Percentiles rank a stretch among this genome's conserved stretches.
These are phyloP conservation scores for Distichodus sexfasciatus DNA, from an alignment of 2,797 vertebrate genomes.

Conservation along the genomic window DNA sequence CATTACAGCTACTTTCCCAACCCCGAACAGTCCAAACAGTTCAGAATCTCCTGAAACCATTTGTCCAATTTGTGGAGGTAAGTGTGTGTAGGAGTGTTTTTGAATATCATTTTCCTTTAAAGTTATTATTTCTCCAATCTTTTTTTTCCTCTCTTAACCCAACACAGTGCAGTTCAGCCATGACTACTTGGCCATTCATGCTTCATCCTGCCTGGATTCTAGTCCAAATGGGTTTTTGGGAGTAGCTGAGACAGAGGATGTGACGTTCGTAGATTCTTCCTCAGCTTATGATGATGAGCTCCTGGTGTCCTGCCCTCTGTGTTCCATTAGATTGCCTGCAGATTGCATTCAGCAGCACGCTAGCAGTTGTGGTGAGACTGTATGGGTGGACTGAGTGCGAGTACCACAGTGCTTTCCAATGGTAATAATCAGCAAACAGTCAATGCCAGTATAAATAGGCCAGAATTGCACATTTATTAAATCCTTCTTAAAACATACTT, in stretches of 20 bases:
- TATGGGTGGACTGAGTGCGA: conserved; percentile 49
- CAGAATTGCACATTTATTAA: too few relatives aligned
- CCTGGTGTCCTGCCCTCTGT: conserved; percentile 70
- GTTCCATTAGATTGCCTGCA: conserved; percentile 54
- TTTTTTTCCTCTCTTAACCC: background rate
- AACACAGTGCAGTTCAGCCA: conserved; percentile 62
- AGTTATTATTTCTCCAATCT: background rate
- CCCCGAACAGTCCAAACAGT: background rate
- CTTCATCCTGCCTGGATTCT: conserved; percentile 69
- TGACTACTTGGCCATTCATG: conserved; percentile 59
- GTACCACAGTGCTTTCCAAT: background rate
- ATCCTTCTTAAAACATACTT: too few relatives aligned
- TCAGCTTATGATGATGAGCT: conserved; percentile 16
- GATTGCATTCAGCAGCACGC: conserved; percentile 66
- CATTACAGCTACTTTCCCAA: background rate
- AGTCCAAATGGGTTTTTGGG: background rate
- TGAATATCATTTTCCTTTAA: background rate
- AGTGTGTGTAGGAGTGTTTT: background rate
- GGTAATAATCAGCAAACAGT: too few relatives aligned
- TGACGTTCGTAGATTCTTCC: background rate
- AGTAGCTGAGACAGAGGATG: conserved; percentile 3
- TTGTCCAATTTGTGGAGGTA: conserved; percentile 59
- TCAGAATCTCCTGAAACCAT: conserved; percentile 34
- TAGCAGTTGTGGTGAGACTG: conserved; percentile 67
- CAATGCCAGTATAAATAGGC: too few relatives aligned